A percentile compares a stretch with the other conserved stretches of the same genome.
phyloP scores from a whole-genome alignment of 2,113 vertebrate species.

The Oxygymnocypris stewartii region DNA sequence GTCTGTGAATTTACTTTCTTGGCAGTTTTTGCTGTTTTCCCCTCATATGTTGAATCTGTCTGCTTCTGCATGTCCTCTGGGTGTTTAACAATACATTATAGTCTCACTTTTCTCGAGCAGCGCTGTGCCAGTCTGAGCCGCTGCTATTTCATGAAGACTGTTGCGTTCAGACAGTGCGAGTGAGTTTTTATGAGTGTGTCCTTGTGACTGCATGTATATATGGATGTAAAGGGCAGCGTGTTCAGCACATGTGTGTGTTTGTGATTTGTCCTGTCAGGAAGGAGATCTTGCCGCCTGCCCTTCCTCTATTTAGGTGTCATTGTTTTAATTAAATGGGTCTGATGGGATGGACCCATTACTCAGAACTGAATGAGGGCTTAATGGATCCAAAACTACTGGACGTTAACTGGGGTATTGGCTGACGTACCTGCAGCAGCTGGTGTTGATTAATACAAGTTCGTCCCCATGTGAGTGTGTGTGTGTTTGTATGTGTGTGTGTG shows the following conservation, averaged over 20 bases:
- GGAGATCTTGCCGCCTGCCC: slow-evolving; percentile 30
- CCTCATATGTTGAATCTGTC: not conserved
- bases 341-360: slow-evolving; percentile 69
- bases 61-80: slow-evolving; percentile 2
- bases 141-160: slow-evolving; percentile 9
- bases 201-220: not conserved
- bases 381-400: slow-evolving; percentile 59
- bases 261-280: not conserved
- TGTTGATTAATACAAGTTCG: slow-evolving; percentile 63
- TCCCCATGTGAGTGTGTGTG: slow-evolving; percentile 31
- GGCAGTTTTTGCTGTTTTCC: not conserved
- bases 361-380: slow-evolving; percentile 61
- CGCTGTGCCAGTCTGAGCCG: not conserved
- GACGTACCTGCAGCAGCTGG: slow-evolving; percentile 67
- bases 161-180: not conserved
- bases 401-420: slow-evolving; percentile 64
- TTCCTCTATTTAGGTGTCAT: slow-evolving; percentile 57
- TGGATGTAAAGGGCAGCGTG: slow-evolving; percentile 1
- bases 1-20: not conserved
- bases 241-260: slow-evolving; percentile 31
- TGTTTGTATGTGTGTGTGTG: slow-evolving; percentile 1
- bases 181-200: not conserved
- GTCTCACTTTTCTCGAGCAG: not conserved
- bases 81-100: slow-evolving; percentile 12
- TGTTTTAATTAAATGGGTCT: slow-evolving; percentile 73